Evolutionary conservation across 2,113 vertebrate species (phyloP), one percentile per base, ranked within the genome.

Genomic region (Heloderma charlesbogerti): DNA sequence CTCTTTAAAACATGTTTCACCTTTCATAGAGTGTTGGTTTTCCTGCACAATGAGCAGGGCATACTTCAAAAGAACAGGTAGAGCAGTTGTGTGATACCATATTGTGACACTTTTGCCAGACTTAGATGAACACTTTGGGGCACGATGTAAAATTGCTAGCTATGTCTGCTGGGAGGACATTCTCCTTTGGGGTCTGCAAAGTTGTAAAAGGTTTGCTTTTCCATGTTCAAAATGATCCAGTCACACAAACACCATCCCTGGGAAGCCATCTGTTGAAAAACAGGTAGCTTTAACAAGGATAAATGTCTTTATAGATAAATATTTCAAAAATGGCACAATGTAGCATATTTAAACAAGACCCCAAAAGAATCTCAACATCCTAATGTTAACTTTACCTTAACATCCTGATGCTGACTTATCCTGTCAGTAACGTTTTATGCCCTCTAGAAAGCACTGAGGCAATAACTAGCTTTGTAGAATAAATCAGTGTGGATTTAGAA

Each of bases 351-450:
- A 27, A 82, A 18, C 31, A 82, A 34, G 31, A 51, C 90, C 69
- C 60, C 22, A 16, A 12, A 69, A 37, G 48, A 80, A 71, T 87
- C 22, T 43, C 12, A 7, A 82, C 20, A 9, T 0, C 40, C 71
- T 54, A 54, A 54, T 54, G 51, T 54, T 54, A 54, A 54, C 51
- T 54, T 54, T 54, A 12, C 51, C 10, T 54, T 54, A 54, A 63
- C 60, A 63, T 63, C 60, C 60, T 63, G 60, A 63, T 63, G 60
- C 16, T 22, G 12, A 22, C 60, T 20, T 22, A 2, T 63, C 60
- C 12, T 0, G 40, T 4, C 94, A 0, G n/a, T 0, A 0, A 25
- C 3, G 63, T 86, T 43, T 57, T 45, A 0, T 29, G 48, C 37
- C 37, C 57, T 85, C 20, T 72, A 80, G 69, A 90, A 34, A 27